Evolutionary conservation across 1,140 invertebrate genomes (phyloP).

Genomic region (Drosophila takahashii): DNA sequence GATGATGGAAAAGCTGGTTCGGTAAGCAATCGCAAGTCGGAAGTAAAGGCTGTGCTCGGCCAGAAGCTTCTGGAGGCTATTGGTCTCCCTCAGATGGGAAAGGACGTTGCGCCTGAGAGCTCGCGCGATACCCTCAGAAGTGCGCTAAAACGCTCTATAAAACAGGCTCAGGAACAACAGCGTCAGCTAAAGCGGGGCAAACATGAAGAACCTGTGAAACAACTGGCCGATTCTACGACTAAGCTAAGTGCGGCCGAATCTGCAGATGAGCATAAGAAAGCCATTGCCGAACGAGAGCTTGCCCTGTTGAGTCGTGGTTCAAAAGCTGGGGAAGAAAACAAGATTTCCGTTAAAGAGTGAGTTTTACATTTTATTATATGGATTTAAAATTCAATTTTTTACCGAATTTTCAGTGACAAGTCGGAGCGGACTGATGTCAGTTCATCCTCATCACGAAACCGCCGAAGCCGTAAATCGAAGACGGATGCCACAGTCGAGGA

Average conservation of each 20-base stretch:
- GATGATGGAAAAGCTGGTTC: constrained; percentile 6
- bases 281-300: constrained; percentile 68
- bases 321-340: constrained; percentile 35
- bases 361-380: background rate
- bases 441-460: constrained; percentile 65
- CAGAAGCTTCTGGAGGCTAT: constrained; percentile 79
- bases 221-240: constrained; percentile 73
- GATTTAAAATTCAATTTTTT: background rate
- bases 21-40: constrained; percentile 42
- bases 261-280: constrained; percentile 72
- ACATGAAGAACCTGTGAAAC: constrained; percentile 64
- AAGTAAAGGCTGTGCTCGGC: constrained; percentile 66
- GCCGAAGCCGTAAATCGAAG: constrained; percentile 60
- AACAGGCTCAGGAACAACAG: constrained; percentile 77
- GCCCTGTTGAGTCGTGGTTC: constrained; percentile 51
- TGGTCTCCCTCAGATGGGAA: constrained; percentile 61
- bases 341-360: constrained; percentile 56
- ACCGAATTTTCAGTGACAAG: constrained; percentile 55
- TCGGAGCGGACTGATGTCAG: constrained; percentile 63
- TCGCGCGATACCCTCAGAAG: constrained; percentile 66
- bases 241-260: constrained; percentile 57
- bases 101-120: constrained; percentile 49
- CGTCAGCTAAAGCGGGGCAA: constrained; percentile 70
- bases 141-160: constrained; percentile 74
- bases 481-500: constrained; percentile 47